These are phyloP conservation scores for Anseranas semipalmata DNA, from an alignment of 2,113 vertebrate genomes.

Conservation along the genomic window DNA sequence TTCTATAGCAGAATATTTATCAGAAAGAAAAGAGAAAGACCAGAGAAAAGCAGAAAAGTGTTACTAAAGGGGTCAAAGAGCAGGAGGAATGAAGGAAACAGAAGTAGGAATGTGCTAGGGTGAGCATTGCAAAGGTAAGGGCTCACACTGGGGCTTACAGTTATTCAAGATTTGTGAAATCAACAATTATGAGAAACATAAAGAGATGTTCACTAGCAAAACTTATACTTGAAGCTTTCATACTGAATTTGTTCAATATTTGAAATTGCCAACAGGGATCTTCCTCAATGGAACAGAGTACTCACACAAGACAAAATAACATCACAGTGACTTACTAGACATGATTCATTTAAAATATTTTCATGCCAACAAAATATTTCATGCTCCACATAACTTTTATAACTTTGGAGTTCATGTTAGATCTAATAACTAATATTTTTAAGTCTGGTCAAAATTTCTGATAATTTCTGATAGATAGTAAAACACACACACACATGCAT, in stretches of 20 bases:
- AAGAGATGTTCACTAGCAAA: not conserved
- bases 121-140: not conserved
- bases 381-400: not conserved
- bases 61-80: not conserved
- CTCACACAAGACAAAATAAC: not conserved
- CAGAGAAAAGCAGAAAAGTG: not conserved
- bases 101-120: not conserved
- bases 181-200: not conserved
- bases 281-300: not conserved
- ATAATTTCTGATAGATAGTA: not conserved
- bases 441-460: not conserved
- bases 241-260: not conserved
- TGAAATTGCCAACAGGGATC: not conserved
- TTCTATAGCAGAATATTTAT: not conserved
- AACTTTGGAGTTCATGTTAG: not conserved
- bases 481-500: not conserved
- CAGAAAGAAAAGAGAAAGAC: not conserved
- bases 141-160: not conserved
- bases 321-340: not conserved
- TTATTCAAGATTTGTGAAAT: not conserved
- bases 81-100: not conserved
- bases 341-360: not conserved
- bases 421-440: not conserved
- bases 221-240: not conserved
- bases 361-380: not conserved